Base-by-base conservation (phyloP, 2,797 vertebrate species). In the Pterois miles region DNA sequence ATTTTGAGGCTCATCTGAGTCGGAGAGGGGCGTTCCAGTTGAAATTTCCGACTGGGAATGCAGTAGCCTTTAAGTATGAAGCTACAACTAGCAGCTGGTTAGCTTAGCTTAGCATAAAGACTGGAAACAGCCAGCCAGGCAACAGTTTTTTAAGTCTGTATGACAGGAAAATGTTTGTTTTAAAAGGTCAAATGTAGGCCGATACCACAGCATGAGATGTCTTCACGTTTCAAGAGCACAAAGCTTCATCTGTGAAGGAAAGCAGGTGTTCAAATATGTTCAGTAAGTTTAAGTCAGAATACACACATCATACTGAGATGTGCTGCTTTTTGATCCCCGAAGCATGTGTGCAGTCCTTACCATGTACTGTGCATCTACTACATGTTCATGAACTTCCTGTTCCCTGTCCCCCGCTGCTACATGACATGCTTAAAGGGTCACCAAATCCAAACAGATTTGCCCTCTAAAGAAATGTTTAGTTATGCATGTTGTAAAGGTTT, bases 161-260 rank as follows among this genome's bases (percentile, higher is more conserved):
- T 59, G 53, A 58, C 3, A 1, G 27, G 33, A 81, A 84, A 78
- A 76, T 76, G 68, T 88, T 86, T 48, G 29, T 80, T 81, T 74
- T 29, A 65, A 57, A 57, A 48, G 81, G 66, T 87, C 67, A 77
- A 18, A 66, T 56, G 20, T 73, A 57, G n/a, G 34, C n/a, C 5
- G 33, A 60, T 29, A 52, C 31, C 54, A 4, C 70, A 43, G 72
- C 27, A 2, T 77, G 76, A 65, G 12, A 63, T 10, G 14, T 71
- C 74, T 25, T 85, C 64, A 12, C 10, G 10, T 85, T 80, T 64
- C 65, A 25, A 25, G 29, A 79, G 5, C 10, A 63, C 70, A 78
- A 14, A 67, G 59, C 64, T 65, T 38, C 0, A 1, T 54, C 18
- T 59, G 53, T 56, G 16, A 79, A 58, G 46, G 27, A 48, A 83